Conservation (phyloP, 2,888 invertebrate species). For the Pimpla rufipes region DNA sequence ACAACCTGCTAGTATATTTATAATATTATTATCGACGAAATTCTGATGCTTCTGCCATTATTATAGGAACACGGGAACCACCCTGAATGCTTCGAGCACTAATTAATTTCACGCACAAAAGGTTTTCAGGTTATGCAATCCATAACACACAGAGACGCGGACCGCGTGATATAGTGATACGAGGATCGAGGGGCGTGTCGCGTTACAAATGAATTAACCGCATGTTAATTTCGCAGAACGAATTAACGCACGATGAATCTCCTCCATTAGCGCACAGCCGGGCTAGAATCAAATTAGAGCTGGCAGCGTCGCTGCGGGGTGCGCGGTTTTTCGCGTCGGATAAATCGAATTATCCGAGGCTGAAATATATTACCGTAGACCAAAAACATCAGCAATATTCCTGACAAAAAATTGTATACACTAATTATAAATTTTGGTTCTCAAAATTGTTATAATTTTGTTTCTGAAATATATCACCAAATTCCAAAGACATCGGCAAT, state of each 20-base stretch:
- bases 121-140: slow-evolving; percentile 9
- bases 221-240: slow-evolving; percentile 51
- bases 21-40: background rate
- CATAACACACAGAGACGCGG: slow-evolving; percentile 1
- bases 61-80: slow-evolving; percentile 2
- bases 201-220: slow-evolving; percentile 55
- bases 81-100: background rate
- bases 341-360: slow-evolving; percentile 30
- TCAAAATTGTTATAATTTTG: too few species aligned
- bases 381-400: background rate
- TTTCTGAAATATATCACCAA: background rate
- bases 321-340: slow-evolving; percentile 9
- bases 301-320: background rate
- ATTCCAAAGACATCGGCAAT: background rate
- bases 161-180: slow-evolving; percentile 1
- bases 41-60: background rate
- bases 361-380: background rate
- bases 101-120: slow-evolving; percentile 42
- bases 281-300: slow-evolving; percentile 43
- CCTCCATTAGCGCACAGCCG: slow-evolving; percentile 34
- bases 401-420: background rate
- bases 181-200: slow-evolving; percentile 12
- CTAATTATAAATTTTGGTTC: background rate
- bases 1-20: too few species aligned
- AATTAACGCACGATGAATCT: slow-evolving; percentile 62